Base-by-base conservation (phyloP, 2,888 invertebrate genomes). In the Pristionchus exspectatus region DNA sequence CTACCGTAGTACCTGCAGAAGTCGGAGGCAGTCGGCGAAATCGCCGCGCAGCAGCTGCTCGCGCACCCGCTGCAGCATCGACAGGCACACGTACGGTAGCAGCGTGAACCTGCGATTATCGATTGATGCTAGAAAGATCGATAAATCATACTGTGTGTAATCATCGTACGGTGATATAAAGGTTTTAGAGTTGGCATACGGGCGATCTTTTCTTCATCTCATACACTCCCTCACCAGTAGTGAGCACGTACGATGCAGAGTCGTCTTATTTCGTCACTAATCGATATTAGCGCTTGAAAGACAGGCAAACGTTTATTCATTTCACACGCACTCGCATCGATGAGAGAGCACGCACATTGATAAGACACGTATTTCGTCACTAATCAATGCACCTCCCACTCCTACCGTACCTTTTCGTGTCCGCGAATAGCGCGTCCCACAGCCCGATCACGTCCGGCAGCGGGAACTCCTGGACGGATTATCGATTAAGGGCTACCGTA, bases 351-450 rank as follows among this genome's bases (percentile, higher is more conserved):
- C n/a, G n/a, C n/a, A n/a, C n/a, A n/a, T n/a, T n/a, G n/a, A n/a
- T n/a, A n/a, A n/a, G n/a, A n/a, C n/a, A n/a, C n/a, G n/a, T 54
- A n/a, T 33, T n/a, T 16, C 38, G 21, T 33, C 24, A 38, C 21
- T 9, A 63, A 38, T 66, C 16, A 9, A 27, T 24, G n/a, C n/a
- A n/a, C 18, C 44, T 12, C 38, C 18, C 27, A 1, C 14, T 5
- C 7, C 2, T 88, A 33, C 27, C 63, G 7, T 83, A 93, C 90
- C 99, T 96, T 89, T 97, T 96, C 88, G 97, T 96, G 95, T 98
- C 98, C 0, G 98, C 97, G 95, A 99, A 98, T 88, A 99, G 96
- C 0, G 98, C 97, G 95, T 99, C 99, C 99, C 99, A 99, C 94
- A 99, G 97, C 91, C 98, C 96, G 94, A 99, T 97, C 0, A 99